Percentiles rank a stretch among this genome's conserved stretches.
These are phyloP conservation scores for Caenorhabditis angaria DNA, from an alignment of 2,888 invertebrate genomes.

Conservation along the genomic window DNA sequence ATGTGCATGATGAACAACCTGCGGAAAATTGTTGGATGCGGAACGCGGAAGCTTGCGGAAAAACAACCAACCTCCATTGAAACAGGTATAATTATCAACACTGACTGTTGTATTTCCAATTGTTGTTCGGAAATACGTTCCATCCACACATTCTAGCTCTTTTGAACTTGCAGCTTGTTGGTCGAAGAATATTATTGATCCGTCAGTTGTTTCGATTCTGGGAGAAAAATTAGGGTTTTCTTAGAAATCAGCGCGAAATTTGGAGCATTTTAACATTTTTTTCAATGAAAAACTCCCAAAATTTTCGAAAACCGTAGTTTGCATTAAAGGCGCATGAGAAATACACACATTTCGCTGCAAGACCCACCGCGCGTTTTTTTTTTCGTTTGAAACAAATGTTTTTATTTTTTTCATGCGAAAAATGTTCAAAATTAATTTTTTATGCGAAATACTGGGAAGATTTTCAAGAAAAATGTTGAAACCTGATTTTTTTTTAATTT, in stretches of 20 bases:
- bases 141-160: slow-evolving; percentile 14
- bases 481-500: no score
- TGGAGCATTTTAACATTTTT: background rate
- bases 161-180: slow-evolving; percentile 6
- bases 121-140: slow-evolving; percentile 9
- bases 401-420: no score
- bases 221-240: background rate
- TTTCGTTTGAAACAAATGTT: background rate
- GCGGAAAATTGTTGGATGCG: background rate
- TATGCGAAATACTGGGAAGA: no score
- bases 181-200: slow-evolving; percentile 12
- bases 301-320: background rate
- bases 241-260: background rate
- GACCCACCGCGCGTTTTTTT: background rate
- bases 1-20: slow-evolving; percentile 24
- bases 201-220: slow-evolving; percentile 10
- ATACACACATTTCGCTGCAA: background rate
- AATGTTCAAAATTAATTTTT: no score
- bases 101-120: slow-evolving; percentile 5
- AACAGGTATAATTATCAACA: slow-evolving; percentile 18
- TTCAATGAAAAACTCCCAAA: no score
- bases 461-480: no score
- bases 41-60: no score
- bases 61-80: slow-evolving; percentile 28
- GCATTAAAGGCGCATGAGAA: background rate